Evolutionary conservation across 1,140 invertebrate genomes (phyloP).

Genomic region (Drosophila busckii): DNA sequence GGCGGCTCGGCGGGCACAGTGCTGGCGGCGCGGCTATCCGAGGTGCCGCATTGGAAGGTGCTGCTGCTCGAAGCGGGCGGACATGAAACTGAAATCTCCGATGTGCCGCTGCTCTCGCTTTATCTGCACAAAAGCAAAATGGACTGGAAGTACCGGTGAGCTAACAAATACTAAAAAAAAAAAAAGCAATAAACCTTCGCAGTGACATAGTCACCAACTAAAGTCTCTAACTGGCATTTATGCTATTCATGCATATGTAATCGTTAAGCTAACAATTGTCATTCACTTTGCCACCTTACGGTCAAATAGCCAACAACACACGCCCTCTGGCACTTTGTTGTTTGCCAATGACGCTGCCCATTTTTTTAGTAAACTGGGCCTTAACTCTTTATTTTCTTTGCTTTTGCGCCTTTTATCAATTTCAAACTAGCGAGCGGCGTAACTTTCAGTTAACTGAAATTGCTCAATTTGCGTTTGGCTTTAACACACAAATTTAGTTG

Average conservation of each 20-base stretch:
- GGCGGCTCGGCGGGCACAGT: conserved; percentile 93
- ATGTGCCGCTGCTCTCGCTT: conserved; percentile 89
- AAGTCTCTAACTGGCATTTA: too few relatives aligned
- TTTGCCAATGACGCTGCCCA: too few relatives aligned
- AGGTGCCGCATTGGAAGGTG: conserved; percentile 88
- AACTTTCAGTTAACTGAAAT: too few relatives aligned
- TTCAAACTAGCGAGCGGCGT: too few relatives aligned
- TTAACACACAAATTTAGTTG: too few relatives aligned
- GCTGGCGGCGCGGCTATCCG: conserved; percentile 90
- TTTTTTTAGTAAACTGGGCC: too few relatives aligned
- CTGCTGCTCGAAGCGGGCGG: conserved; percentile 93
- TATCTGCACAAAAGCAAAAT: conserved; percentile 93
- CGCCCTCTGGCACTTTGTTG: too few relatives aligned
- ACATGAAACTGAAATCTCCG: conserved; percentile 89
- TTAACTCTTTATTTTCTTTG: too few relatives aligned
- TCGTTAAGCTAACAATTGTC: too few relatives aligned
- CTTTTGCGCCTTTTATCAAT: too few relatives aligned
- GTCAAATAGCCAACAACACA: conserved; percentile 31
- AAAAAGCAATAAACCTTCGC: conserved; percentile 28
- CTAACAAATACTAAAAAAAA: background rate
- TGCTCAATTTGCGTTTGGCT: too few relatives aligned
- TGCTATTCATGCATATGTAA: too few relatives aligned
- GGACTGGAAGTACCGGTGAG: conserved; percentile 93
- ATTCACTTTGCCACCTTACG: conserved; percentile 32
- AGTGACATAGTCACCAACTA: conserved; percentile 33